Percentiles rank a stretch among this genome's conserved stretches.
phyloP scores from a whole-genome alignment of 1,140 invertebrate species.

The Panulirus ornatus region DNA sequence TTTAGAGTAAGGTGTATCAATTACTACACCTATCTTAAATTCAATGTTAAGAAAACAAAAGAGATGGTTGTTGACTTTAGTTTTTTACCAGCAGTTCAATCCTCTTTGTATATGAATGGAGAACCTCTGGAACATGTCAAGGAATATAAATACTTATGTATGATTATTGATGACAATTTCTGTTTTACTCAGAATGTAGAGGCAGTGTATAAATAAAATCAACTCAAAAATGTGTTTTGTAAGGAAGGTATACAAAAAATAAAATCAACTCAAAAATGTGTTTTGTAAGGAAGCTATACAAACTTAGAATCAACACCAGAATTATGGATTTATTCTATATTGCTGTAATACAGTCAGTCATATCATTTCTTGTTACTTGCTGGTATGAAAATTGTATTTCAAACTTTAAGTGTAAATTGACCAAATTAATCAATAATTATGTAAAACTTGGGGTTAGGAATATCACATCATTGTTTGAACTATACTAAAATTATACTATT shows the following conservation, averaged over 20 bases:
- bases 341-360: not conserved
- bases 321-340: not conserved
- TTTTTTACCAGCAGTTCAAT: not conserved
- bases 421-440: not conserved
- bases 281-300: conserved; percentile 18
- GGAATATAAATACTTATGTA: not conserved
- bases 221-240: not conserved
- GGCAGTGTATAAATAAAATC: not conserved
- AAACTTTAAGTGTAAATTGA: not conserved
- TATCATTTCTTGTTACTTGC: not conserved
- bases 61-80: not conserved
- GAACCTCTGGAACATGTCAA: not conserved
- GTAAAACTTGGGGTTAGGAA: too few relatives aligned
- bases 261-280: not conserved
- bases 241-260: not conserved
- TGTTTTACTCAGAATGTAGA: not conserved
- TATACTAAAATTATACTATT: not conserved
- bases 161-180: not conserved
- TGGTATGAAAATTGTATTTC: conserved; percentile 8
- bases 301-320: not conserved
- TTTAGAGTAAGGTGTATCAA: not conserved
- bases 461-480: too few relatives aligned
- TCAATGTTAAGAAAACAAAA: conserved; percentile 19
- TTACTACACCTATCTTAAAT: not conserved
- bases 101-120: not conserved